Base-by-base conservation (phyloP, 2,888 invertebrate species). In the Drosophila atripex region DNA sequence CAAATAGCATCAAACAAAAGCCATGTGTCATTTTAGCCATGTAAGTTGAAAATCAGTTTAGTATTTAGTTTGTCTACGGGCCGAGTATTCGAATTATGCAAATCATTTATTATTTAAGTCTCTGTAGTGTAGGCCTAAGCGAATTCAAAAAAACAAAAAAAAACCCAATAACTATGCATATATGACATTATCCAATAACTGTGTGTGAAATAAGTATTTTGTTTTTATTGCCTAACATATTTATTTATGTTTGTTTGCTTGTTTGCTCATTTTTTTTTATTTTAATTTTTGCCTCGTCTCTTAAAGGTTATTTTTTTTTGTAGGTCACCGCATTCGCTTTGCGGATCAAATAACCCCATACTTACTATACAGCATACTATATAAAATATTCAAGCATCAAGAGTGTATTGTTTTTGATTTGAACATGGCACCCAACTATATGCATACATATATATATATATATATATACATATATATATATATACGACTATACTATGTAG, bases 31-130 rank as follows among this genome's bases (percentile, higher is more conserved):
- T 86, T 73, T 76, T 83, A 83, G 86, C 64, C 43, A 54, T 18
- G 39, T 86, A 86, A 82, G 78, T 64, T 64, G 28, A 70, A n/a
- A 14, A 53, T 49, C 49, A 39, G 30, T 58, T 66, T 68, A 69
- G 68, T 49, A 60, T 50, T 50, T 61, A 49, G 52, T 61, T 52
- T 60, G 52, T 60, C 53, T 53, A 8, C 47, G 64, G 51, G 18
- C 61, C 66, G 72, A 80, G 73, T 78, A 73, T 82, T 82, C 80
- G 86, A 82, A 80, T 82, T 79, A 84, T 77, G 75, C 80, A 84
- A 76, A 78, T 84, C 69, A 63, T 38, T 58, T 64, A 60, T 68
- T 59, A 53, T 53, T 70, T 71, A 82, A 80, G 73, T 64, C 71
- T 21, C 54, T 57, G 39, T 50, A 69, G 60, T 53, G 38, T 78